Percentiles rank a stretch among this genome's conserved stretches.
These are phyloP conservation scores for Lypha dubia DNA, from an alignment of 2,888 invertebrate genomes.

Conservation along the genomic window DNA sequence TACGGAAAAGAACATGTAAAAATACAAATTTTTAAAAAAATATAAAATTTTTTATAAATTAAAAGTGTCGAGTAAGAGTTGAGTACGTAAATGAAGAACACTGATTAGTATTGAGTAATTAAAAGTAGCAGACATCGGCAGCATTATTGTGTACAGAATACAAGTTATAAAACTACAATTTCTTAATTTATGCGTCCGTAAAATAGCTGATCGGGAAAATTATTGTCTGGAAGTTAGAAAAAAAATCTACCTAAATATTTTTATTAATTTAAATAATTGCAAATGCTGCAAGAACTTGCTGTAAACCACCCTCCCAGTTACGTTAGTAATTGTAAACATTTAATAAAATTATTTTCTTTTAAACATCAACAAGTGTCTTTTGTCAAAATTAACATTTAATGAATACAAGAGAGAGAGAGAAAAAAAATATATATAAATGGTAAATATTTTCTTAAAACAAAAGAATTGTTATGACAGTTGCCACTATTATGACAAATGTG, in stretches of 20 bases:
- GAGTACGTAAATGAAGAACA: no score
- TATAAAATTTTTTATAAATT: no score
- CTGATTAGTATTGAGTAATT: no score
- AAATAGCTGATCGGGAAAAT: no score
- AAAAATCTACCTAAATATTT: conserved; percentile 8
- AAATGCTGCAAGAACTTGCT: conserved; percentile 8
- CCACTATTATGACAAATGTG: conserved; percentile 69
- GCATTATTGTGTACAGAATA: no score
- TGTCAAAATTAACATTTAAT: conserved; percentile 54
- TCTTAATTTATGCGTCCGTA: no score
- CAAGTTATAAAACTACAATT: no score
- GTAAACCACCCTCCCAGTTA: conserved; percentile 39
- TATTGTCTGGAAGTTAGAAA: no score
- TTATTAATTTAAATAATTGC: not conserved
- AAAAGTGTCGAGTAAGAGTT: no score
- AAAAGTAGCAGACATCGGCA: no score
- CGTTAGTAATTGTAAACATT: conserved; percentile 46
- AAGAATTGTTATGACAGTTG: conserved; percentile 71
- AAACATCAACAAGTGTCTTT: conserved; percentile 67
- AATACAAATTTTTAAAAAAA: no score
- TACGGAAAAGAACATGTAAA: no score
- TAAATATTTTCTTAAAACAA: conserved; percentile 69
- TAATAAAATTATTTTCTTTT: conserved; percentile 45
- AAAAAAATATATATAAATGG: conserved; percentile 50
- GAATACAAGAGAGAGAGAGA: conserved; percentile 17